Evolutionary conservation across 2,888 invertebrate species (phyloP).

Genomic region (Galeopsomyia nigrocyanea): DNA sequence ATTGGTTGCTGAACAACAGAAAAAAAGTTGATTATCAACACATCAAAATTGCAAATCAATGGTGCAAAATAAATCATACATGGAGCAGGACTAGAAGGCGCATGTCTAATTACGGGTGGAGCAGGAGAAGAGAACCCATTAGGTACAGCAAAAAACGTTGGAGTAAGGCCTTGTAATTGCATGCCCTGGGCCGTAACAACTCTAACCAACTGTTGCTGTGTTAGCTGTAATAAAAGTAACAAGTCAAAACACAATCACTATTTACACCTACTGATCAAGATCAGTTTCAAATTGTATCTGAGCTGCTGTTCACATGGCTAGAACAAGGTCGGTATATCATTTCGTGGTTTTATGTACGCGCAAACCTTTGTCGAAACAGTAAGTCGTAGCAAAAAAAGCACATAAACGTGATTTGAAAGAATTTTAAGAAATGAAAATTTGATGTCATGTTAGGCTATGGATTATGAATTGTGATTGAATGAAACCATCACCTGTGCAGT

Average conservation of each 20-base stretch:
- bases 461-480: slow-evolving; percentile 56
- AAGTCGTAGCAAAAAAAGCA: slow-evolving; percentile 39
- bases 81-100: slow-evolving; percentile 66
- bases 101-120: slow-evolving; percentile 66
- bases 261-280: slow-evolving; percentile 9
- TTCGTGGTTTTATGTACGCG: slow-evolving; percentile 7
- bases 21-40: slow-evolving; percentile 25
- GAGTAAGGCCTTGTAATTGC: slow-evolving; percentile 70
- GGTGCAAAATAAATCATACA: slow-evolving; percentile 54
- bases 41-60: slow-evolving; percentile 19
- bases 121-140: slow-evolving; percentile 66
- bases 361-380: slow-evolving; percentile 22
- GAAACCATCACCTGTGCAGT: slow-evolving; percentile 69
- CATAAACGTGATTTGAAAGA: slow-evolving; percentile 16
- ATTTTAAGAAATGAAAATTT: slow-evolving; percentile 27
- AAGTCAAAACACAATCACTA: not conserved
- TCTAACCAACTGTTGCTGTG: slow-evolving; percentile 73
- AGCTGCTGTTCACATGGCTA: not conserved
- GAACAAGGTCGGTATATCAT: not conserved
- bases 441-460: slow-evolving; percentile 37
- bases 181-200: slow-evolving; percentile 76
- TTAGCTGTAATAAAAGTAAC: slow-evolving; percentile 58
- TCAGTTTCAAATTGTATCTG: too few relatives aligned
- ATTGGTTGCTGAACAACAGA: slow-evolving; percentile 58
- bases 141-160: slow-evolving; percentile 67